Conservation (phyloP, 2,113 vertebrate species). For the Psophia crepitans region DNA sequence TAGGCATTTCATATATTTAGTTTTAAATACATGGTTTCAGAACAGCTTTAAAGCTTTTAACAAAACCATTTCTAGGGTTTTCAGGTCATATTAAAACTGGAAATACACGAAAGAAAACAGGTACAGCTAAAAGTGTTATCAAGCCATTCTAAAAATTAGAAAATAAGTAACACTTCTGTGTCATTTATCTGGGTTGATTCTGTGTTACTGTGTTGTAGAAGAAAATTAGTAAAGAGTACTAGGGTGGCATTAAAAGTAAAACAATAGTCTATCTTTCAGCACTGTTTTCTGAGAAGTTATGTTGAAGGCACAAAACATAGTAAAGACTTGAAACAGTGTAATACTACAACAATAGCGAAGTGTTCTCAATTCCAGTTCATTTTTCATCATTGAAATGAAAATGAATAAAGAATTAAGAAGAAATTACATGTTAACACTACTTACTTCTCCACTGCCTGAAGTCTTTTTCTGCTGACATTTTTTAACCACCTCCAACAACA, state of each 20-base stretch:
- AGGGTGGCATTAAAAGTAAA: neutral
- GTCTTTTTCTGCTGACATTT: constrained; percentile 74
- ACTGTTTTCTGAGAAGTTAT: neutral
- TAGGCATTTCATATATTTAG: neutral
- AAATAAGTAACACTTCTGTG: neutral
- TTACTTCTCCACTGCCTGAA: constrained; percentile 71
- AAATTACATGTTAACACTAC: neutral
- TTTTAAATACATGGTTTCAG: neutral
- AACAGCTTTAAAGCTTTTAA: neutral
- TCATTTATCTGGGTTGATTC: neutral
- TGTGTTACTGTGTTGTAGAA: neutral
- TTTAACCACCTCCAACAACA: constrained; percentile 86
- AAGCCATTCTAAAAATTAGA: neutral
- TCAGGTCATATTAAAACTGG: neutral
- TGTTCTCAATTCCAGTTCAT: neutral
- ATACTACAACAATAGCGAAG: neutral
- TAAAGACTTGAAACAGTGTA: neutral
- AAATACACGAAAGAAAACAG: neutral
- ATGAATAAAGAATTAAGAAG: neutral
- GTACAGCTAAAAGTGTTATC: neutral
- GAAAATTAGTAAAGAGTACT: neutral
- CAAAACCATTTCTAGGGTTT: neutral
- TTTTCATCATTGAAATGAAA: neutral
- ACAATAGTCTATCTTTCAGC: neutral
- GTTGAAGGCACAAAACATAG: neutral